Evolutionary conservation across 1,140 invertebrate species (phyloP), one percentile per base, ranked within the genome.

Genomic region (Lasioglossum baleicum): DNA sequence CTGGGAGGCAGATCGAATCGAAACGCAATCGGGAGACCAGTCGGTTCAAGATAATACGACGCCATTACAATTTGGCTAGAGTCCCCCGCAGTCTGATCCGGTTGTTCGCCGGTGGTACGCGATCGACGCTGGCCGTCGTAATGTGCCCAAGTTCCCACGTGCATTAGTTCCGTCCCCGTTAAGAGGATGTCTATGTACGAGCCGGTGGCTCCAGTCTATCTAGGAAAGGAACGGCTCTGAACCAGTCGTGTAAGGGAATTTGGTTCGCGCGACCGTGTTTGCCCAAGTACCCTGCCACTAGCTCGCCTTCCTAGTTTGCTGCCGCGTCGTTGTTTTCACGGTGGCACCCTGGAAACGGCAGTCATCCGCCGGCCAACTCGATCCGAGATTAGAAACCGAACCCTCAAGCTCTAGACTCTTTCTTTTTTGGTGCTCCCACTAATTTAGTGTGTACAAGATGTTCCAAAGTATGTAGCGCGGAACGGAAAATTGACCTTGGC

Each of bases 101-200:
- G 67, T 83, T 75, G 82, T 83, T 84, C 72, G 56, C 11, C 68
- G 71, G 65, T 53, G 56, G 67, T 80, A 10, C 60, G 67, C 77
- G 71, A 83, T 80, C 73, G 40, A 44, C 71, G 64, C 40, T 81
- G 56, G 71, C 73, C 76, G 78, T 84, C 78, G 83, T 85, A 85
- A 85, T 83, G 78, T 85, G 78, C 63, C 70, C 53, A 65, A 77
- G 67, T 86, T 87, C 84, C 78, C 84, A 87, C 85, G 84, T 86
- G 84, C 82, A 83, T 86, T 87, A 87, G 82, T 84, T 75, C 75
- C 70, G 56, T 81, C 71, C 40, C 69, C 63, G 73, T 67, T 80
- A 85, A 83, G 85, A 76, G 79, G 74, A 80, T 83, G 81, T 80
- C 72, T 77, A 76, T 63, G 56, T 77, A 83, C 70, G 60, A 35